Conservation (phyloP, 2,888 invertebrate genomes). For the Nephrotoma flavescens region DNA sequence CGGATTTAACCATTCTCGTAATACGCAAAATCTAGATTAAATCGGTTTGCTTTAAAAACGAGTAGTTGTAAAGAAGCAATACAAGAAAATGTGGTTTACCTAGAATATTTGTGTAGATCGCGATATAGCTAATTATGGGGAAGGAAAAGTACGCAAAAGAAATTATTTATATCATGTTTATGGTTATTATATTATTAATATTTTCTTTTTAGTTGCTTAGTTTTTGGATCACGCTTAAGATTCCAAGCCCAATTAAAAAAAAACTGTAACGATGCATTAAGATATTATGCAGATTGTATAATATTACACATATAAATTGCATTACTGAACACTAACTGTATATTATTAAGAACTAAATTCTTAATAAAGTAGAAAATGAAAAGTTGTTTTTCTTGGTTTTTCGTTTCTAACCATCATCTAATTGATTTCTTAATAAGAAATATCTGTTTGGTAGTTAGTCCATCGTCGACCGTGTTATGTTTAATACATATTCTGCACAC, state of each 20-base stretch:
- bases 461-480: not conserved
- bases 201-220: not conserved
- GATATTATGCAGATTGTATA: not conserved
- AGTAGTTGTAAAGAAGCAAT: not conserved
- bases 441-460: not conserved
- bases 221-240: not conserved
- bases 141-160: not conserved
- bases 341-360: not conserved
- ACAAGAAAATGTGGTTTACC: not conserved
- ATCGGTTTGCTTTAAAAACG: not conserved
- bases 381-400: not conserved
- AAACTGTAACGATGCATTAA: not conserved
- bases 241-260: not conserved
- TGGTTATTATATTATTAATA: not conserved
- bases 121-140: not conserved
- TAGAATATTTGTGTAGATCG: not conserved
- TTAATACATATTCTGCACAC: not conserved
- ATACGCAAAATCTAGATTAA: not conserved
- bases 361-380: not conserved
- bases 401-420: not conserved
- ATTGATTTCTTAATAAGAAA: not conserved
- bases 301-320: no score
- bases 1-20: no score
- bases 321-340: not conserved
- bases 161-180: not conserved